phyloP scores from a whole-genome alignment of 2,113 vertebrate genomes.

The Phyllopteryx taeniolatus region DNA sequence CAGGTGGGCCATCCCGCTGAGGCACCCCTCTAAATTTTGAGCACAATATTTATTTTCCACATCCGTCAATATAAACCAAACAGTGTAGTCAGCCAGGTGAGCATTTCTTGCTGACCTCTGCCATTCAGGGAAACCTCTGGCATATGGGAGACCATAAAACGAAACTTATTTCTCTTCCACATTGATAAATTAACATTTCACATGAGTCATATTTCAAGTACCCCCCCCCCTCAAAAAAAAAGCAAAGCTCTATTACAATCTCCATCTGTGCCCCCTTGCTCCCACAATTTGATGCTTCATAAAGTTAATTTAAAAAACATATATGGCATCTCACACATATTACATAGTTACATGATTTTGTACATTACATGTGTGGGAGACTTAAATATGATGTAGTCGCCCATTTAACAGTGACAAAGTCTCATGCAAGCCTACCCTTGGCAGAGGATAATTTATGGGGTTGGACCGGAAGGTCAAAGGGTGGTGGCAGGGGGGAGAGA shows the following conservation, averaged over 20 bases:
- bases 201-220: background rate
- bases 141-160: background rate
- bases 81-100: background rate
- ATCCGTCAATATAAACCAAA: background rate
- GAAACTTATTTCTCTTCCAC: background rate
- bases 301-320: background rate
- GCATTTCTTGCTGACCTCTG: background rate
- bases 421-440: background rate
- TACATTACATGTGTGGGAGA: background rate
- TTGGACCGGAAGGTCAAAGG: background rate
- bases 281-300: background rate
- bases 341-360: background rate
- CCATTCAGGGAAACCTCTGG: background rate
- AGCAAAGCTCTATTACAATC: background rate
- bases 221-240: too few relatives aligned
- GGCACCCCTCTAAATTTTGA: background rate
- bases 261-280: background rate
- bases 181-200: conserved; percentile 1
- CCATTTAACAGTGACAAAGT: background rate
- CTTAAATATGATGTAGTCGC: background rate
- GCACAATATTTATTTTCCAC: background rate
- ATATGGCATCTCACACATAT: background rate
- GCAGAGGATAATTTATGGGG: background rate
- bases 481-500: background rate
- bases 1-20: background rate